These are phyloP conservation scores for Rhinoraja longicauda DNA, from an alignment of 2,797 vertebrate species.

Conservation along the genomic window DNA sequence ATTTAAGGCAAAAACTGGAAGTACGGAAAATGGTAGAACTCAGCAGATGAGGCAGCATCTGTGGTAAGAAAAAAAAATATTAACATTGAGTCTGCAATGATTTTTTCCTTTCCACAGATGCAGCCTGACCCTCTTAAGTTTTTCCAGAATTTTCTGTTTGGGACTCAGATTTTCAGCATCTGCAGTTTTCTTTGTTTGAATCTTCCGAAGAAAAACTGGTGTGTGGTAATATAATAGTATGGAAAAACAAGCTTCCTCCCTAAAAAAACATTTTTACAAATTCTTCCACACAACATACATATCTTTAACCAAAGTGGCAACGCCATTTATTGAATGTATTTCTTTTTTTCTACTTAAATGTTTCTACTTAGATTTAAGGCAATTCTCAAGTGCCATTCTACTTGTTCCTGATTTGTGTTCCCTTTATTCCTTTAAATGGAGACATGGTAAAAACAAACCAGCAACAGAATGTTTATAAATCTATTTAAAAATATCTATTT, in stretches of 20 bases:
- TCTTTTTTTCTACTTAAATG: too few relatives aligned
- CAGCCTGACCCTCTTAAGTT: background rate
- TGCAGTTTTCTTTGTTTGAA: too few relatives aligned
- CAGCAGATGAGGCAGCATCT: background rate
- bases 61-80: background rate
- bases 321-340: background rate
- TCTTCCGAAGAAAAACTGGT: background rate
- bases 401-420: background rate
- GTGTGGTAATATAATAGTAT: background rate
- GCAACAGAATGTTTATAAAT: background rate
- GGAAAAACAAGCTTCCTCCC: constrained; percentile 2
- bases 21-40: background rate
- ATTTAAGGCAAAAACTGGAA: background rate
- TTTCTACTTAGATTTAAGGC: background rate
- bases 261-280: background rate
- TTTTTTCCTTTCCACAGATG: background rate
- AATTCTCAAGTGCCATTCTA: background rate
- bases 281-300: constrained; percentile 32
- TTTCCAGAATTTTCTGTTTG: background rate
- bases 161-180: background rate
- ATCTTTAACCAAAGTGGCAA: constrained; percentile 29
- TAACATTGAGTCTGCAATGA: background rate
- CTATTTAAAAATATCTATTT: background rate
- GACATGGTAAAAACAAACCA: background rate
- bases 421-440: background rate